Evolutionary conservation across 2,113 vertebrate genomes (phyloP).

Genomic region (Sterrhoptilus dennistouni): DNA sequence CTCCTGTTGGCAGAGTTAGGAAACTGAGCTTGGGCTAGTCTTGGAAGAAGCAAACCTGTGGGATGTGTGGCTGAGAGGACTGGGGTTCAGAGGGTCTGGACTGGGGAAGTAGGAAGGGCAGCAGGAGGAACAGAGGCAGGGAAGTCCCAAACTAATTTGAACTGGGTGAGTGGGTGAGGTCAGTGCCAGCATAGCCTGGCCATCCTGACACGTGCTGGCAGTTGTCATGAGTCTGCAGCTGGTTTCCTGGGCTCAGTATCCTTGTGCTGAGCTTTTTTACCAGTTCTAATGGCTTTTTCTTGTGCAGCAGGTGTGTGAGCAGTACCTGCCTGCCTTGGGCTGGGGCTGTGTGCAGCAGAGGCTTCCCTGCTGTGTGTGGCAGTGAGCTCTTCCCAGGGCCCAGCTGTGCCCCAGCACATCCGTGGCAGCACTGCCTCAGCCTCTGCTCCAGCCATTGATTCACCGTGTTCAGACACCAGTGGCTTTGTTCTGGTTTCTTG

Average conservation of each 20-base stretch:
- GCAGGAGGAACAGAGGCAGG: fast-evolving
- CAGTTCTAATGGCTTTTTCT: not conserved
- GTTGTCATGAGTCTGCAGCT: not conserved
- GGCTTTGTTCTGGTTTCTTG: not conserved
- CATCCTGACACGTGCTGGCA: fast-evolving
- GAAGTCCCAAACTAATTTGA: not conserved
- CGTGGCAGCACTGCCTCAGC: not conserved
- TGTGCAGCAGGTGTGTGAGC: not conserved
- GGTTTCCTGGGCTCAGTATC: not conserved
- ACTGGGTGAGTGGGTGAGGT: not conserved
- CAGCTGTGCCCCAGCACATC: not conserved
- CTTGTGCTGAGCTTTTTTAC: not conserved
- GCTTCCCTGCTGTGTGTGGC: not conserved
- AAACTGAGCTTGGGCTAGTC: not conserved
- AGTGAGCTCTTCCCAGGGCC: not conserved
- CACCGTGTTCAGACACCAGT: not conserved
- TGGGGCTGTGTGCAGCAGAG: not conserved
- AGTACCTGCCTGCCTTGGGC: not conserved
- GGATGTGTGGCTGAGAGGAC: not conserved
- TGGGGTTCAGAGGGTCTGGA: not conserved
- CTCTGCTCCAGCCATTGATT: not conserved
- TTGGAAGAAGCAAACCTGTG: not conserved
- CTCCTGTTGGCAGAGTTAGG: not conserved
- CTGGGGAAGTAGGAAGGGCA: not conserved
- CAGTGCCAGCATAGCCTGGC: not conserved